Conservation (phyloP, 2,888 invertebrate genomes). For the Scaeva pyrastri region DNA sequence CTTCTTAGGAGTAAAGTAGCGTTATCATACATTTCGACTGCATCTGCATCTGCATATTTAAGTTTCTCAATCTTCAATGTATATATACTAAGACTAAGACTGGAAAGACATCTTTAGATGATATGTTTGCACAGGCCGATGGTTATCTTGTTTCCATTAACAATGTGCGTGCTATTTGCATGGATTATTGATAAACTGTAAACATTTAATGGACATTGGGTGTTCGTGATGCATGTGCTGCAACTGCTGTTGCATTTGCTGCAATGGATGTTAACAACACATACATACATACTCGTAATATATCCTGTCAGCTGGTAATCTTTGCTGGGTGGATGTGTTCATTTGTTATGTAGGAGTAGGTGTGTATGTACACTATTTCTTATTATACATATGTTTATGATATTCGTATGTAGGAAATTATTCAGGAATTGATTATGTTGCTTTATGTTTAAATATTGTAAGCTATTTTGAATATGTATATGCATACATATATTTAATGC, state of each 20-base stretch:
- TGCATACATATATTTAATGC: neutral
- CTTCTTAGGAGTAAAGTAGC: neutral
- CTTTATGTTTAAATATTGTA: neutral
- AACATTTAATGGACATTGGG: constrained; percentile 42
- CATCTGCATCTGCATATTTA: constrained; percentile 8
- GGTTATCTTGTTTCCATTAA: constrained; percentile 58
- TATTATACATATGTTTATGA: too few species aligned
- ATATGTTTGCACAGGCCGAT: constrained; percentile 56
- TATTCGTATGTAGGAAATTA: constrained; percentile 4
- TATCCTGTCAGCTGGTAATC: neutral
- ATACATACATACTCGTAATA: too few species aligned
- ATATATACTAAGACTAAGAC: neutral
- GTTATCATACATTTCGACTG: constrained; percentile 54
- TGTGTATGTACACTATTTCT: too few species aligned
- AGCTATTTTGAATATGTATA: constrained; percentile 1
- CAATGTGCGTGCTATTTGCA: constrained; percentile 53
- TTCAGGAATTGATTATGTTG: constrained; percentile 25
- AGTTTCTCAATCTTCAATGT: neutral
- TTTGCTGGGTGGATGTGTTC: neutral
- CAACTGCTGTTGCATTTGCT: constrained; percentile 18
- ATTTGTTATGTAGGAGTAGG: constrained; percentile 1
- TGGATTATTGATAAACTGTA: constrained; percentile 63
- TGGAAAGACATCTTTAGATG: constrained; percentile 48
- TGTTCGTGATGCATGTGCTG: constrained; percentile 3
- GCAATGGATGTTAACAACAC: constrained; percentile 20